Evolutionary conservation across 2,797 vertebrate species (phyloP), one percentile per base, ranked within the genome.

Genomic region (Argyrosomus regius): DNA sequence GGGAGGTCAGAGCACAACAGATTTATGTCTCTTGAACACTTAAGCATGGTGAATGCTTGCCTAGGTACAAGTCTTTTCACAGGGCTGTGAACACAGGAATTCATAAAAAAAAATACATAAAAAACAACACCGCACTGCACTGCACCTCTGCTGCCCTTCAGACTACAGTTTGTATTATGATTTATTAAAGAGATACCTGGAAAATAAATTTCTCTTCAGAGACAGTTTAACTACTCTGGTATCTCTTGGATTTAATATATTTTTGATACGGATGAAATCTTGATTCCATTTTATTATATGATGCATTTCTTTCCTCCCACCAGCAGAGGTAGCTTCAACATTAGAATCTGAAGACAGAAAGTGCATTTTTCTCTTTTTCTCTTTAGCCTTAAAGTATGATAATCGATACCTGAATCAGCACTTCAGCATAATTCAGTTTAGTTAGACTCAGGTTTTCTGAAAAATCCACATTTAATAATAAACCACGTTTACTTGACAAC

Each of bases 271-370:
- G 59, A 57, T 60, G 1, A 6, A 8, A 26, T 9, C 58, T 52
- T 31, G 1, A 11, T 54, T 12, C 6, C 0, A 1, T 43, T 46
- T 17, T 46, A 7, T 74, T 12, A n/a, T 48, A 5, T 48, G 31
- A 18, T 87, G 71, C 60, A 64, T 17, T 28, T 81, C 4, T 67
- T 58, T 49, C 20, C 49, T 53, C 3, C 45, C 1, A 41, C 89
- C 89, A 88, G 85, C 81, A 89, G 90, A 88, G 75, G 89, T 79
- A 52, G 78, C 85, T 75, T 71, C 16, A 88, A 82, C 68, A 86
- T 77, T 59, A 84, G 6, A 69, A 49, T 74, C 16, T n/a, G 35
- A 13, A 9, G 31, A 57, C 3, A 14, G 0, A 48, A 39, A 28
- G 2, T 2, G 3, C 0, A 7, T 49, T 59, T 39, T 10, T 26